Base-by-base conservation (phyloP, 2,888 invertebrate genomes). In the Argyresthia goedartella region DNA sequence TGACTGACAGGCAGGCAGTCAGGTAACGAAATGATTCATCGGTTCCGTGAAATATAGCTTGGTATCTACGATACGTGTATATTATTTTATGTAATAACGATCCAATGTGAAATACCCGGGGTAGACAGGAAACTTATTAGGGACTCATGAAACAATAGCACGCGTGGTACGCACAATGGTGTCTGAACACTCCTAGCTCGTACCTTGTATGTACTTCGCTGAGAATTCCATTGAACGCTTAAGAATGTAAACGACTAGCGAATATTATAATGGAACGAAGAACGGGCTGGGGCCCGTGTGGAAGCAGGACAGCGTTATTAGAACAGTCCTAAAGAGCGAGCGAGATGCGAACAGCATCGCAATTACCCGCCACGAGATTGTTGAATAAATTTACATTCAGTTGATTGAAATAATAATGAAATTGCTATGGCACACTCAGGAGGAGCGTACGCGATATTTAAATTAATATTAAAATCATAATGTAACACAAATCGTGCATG, bases 331-430 rank as follows among this genome's bases (percentile, higher is more conserved):
- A 11, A 14, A 13, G 69, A 78, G 63, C 56, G 74, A 65, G 77
- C 76, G 59, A 36, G 49, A 54, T 15, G 41, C 42, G 16, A 64
- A 58, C 65, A 60, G 63, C 64, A 76, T 72, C 80, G 82, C 85
- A 85, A 86, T 86, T 85, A 86, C 85, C 81, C 76, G 54, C 54
- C 54, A 79, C 82, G 82, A 85, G 85, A 86, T 84, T 85, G 84
- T 85, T 82, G 86, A 86, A 86, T 86, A 86, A 84, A 86, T 86
- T 85, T 85, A 85, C 86, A 85, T 86, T 84, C 76, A 80, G 80
- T 81, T 85, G 86, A 86, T 85, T 86, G 86, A 86, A 86, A 86
- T 86, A 86, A 85, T 86, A 85, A 86, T 85, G 86, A 86, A 84
- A 84, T 85, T 85, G 84, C 82, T 80, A 73, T 76, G 72, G 79